phyloP scores from a whole-genome alignment of 2,888 invertebrate species.

The Drosophila greeni region DNA sequence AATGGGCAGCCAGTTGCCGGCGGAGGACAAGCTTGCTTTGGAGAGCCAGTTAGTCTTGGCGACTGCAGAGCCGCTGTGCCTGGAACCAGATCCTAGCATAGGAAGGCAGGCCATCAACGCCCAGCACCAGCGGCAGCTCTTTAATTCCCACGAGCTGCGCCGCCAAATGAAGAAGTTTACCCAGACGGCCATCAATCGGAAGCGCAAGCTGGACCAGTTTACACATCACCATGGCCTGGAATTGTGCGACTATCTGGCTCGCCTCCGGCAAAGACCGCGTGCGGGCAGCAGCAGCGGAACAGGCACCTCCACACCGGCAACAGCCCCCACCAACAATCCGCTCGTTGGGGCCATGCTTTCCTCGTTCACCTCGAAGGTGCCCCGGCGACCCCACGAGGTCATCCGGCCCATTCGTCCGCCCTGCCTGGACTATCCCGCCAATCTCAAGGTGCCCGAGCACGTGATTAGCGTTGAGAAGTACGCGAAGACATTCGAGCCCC shows the following conservation, averaged over 20 bases:
- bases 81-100: constrained; percentile 92
- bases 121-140: constrained; percentile 86
- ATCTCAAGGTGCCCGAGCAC: constrained; percentile 80
- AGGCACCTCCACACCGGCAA: constrained; percentile 59
- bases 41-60: constrained; percentile 93
- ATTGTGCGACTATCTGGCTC: constrained; percentile 80
- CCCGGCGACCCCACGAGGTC: constrained; percentile 79
- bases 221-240: constrained; percentile 89
- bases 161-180: constrained; percentile 88
- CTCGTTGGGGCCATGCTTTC: constrained; percentile 75
- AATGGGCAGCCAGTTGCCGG: constrained; percentile 75
- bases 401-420: constrained; percentile 83
- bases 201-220: constrained; percentile 91
- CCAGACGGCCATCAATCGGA: constrained; percentile 89
- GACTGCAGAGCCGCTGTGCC: constrained; percentile 91
- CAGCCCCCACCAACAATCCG: constrained; percentile 70
- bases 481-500: constrained; percentile 79
- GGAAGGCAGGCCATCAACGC: constrained; percentile 87
- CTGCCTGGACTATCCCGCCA: constrained; percentile 81
- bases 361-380: constrained; percentile 76
- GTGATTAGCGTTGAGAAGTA: constrained; percentile 77
- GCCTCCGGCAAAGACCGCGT: constrained; percentile 75
- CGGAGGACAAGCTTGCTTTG: constrained; percentile 76
- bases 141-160: constrained; percentile 86
- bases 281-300: constrained; percentile 50